A percentile compares a stretch with the other conserved stretches of the same genome.
These are phyloP conservation scores for Dryomyza anilis DNA, from an alignment of 2,888 invertebrate genomes.

Conservation along the genomic window DNA sequence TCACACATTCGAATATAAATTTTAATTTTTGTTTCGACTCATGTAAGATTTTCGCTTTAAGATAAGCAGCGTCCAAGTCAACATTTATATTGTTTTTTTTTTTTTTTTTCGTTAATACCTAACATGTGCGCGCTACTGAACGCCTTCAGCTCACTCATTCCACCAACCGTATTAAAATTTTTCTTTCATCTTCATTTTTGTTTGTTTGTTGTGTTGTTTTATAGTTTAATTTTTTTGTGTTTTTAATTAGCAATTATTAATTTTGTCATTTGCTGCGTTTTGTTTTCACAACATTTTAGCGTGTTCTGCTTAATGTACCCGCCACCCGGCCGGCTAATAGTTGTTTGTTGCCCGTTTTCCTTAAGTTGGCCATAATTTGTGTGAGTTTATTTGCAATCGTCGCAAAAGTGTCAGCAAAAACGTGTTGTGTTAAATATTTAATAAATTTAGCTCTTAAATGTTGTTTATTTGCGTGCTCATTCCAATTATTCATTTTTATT, in stretches of 20 bases:
- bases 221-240: background rate
- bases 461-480: background rate
- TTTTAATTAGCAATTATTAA: conserved; percentile 21
- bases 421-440: conserved; percentile 12
- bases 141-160: no score
- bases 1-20: no score
- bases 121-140: no score
- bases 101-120: no score
- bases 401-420: conserved; percentile 10
- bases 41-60: conserved; percentile 15
- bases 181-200: background rate
- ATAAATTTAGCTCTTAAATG: background rate
- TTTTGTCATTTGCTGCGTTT: conserved; percentile 20
- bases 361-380: conserved; percentile 1
- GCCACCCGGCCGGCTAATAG: background rate
- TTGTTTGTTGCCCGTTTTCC: conserved; percentile 16
- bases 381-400: conserved; percentile 4
- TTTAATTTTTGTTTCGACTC: no score
- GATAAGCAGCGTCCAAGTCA: no score
- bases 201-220: no score
- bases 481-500: no score
- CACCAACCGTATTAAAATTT: no score
- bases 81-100: no score
- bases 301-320: background rate
- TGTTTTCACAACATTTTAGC: background rate